phyloP scores from a whole-genome alignment of 2,797 vertebrate genomes.

The Notolepis coatsorum region DNA sequence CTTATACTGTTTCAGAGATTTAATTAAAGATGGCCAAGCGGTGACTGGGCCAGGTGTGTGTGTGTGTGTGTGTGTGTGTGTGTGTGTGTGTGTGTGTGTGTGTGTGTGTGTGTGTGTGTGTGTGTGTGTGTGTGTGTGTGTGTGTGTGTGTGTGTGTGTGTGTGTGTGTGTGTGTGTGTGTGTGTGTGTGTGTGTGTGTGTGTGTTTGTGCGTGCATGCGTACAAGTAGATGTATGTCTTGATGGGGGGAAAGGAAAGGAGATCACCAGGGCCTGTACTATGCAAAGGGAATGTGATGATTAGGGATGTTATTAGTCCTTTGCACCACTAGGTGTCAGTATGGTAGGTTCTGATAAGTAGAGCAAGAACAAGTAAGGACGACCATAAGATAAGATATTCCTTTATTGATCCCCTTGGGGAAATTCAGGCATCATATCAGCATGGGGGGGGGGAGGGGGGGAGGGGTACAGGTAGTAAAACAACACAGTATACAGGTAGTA shows the following conservation, averaged over 20 bases:
- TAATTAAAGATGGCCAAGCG: constrained; percentile 39
- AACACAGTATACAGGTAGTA: too few relatives aligned
- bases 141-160: neutral
- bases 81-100: constrained; percentile 10
- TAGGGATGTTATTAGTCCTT: too few relatives aligned
- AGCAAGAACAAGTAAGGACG: too few relatives aligned
- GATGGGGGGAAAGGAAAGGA: neutral
- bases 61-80: constrained; percentile 11
- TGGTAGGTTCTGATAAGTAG: too few relatives aligned
- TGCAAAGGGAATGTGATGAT: too few relatives aligned
- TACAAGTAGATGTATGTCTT: neutral
- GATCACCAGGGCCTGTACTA: neutral
- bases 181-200: neutral
- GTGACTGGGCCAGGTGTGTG: constrained; percentile 44
- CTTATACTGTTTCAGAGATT: constrained; percentile 31
- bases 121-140: neutral
- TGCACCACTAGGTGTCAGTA: too few relatives aligned
- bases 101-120: neutral
- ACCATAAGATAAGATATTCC: too few relatives aligned
- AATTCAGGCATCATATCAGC: too few relatives aligned
- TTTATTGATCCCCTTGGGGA: too few relatives aligned
- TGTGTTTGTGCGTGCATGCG: neutral
- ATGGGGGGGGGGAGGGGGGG: too few relatives aligned
- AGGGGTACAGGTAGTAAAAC: too few relatives aligned
- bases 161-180: neutral